Percentiles rank a stretch among this genome's conserved stretches.
These are phyloP conservation scores for Brachionus plicatilis DNA, from an alignment of 1,140 invertebrate genomes.

Conservation along the genomic window DNA sequence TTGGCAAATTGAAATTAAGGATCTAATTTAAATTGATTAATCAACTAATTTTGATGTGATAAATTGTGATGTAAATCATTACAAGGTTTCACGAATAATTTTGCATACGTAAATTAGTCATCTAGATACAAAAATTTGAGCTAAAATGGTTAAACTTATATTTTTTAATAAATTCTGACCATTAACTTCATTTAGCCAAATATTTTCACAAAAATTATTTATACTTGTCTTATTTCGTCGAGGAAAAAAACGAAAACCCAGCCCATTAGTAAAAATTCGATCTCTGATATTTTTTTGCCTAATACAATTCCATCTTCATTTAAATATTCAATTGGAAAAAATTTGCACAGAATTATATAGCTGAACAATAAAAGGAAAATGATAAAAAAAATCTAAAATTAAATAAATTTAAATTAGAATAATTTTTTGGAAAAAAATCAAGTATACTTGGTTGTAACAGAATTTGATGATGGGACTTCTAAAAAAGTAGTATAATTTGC, in stretches of 20 bases:
- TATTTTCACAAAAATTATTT: background rate
- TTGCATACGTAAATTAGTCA: too few species aligned
- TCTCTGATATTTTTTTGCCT: background rate
- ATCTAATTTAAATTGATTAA: too few species aligned
- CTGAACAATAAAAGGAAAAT: background rate
- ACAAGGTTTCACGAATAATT: too few species aligned
- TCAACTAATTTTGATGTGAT: too few species aligned
- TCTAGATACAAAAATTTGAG: too few species aligned
- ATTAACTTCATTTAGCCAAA: too few species aligned
- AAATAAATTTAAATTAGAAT: background rate
- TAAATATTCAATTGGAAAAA: conserved; percentile 15
- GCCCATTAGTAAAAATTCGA: conserved; percentile 52
- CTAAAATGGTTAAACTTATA: too few species aligned
- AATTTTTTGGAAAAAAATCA: background rate
- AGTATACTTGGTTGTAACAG: background rate
- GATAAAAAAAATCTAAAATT: conserved; percentile 17
- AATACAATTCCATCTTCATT: background rate
- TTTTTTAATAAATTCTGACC: too few species aligned
- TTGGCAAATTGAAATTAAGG: too few species aligned
- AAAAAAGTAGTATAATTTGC: conserved; percentile 20
- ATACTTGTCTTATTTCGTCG: conserved; percentile 56
- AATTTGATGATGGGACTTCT: background rate
- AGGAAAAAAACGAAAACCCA: conserved; percentile 55
- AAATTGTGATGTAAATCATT: too few species aligned
- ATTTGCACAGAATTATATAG: conserved; percentile 35